Base-by-base conservation (phyloP, 2,797 vertebrate species). In the Chrysocyon brachyurus region DNA sequence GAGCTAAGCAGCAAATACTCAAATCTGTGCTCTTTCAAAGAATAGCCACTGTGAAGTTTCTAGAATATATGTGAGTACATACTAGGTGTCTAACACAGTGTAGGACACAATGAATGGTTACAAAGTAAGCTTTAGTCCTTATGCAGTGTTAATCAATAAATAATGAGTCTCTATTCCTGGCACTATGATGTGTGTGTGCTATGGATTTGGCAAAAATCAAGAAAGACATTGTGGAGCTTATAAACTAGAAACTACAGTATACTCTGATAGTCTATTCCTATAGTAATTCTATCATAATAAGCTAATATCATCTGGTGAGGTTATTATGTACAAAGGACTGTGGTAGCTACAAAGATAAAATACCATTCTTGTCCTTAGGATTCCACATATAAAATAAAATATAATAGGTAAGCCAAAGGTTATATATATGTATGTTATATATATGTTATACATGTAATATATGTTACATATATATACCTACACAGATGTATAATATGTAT, bases 1-100 rank as follows among this genome's bases (percentile, higher is more conserved):
- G 46, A 64, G n/a, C n/a, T 52, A 52, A 70, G 63, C 17, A 79
- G 61, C 22, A 72, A 61, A n/a, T 5, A n/a, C 11, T 56, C 72
- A 93, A 14, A 61, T 49, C 86, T 86, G 85, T 40, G 49, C 19
- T 40, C 9, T 46, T 66, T 93, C 54, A 77, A 68, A 28, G 52
- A 73, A 78, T 64, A 57, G 40, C 61, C 82, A 31, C 19, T 40
- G 17, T 93, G 59, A 95, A 90, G 63, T n/a, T 90, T 91, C 87
- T 81, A 59, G 56, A 94, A 54, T 68, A 68, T 31, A 57, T 57
- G 0, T 92, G 56, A 84, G 12, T 63, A 46, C 12, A 61, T 0
- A 0, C 26, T 54, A n/a, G 40, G 40, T 46, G 40, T 81, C 36
- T 83, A 92, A 15, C 15, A 40, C 3, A 28, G 31, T 31, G 14